phyloP scores from a whole-genome alignment of 2,113 vertebrate species.

The Salvelinus fontinalis region DNA sequence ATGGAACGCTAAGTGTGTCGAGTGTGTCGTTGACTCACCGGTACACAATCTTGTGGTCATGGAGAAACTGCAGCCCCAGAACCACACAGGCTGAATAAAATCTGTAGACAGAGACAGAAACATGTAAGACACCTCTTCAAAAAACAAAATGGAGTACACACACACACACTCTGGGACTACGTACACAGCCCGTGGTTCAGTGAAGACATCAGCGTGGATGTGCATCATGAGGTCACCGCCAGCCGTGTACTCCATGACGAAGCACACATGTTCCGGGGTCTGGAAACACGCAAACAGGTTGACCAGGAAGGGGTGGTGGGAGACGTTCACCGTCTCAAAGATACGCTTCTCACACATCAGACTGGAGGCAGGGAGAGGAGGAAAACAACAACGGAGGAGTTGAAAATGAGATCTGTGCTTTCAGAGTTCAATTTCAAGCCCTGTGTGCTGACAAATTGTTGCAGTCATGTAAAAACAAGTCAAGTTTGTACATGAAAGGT shows the following conservation, averaged over 20 bases:
- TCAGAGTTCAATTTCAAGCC: neutral
- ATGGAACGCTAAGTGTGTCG: neutral
- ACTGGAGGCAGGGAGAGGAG: constrained; percentile 66
- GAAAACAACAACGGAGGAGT: neutral
- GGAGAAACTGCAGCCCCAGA: constrained; percentile 96
- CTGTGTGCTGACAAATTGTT: too few species aligned
- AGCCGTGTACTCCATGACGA: constrained; percentile 99
- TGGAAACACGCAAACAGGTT: constrained; percentile 99
- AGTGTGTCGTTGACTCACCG: constrained; percentile 76
- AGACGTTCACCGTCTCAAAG: constrained; percentile 95
- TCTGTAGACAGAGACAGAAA: constrained; percentile 60
- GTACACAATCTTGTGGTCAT: constrained; percentile 97
- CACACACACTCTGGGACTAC: constrained; percentile 49
- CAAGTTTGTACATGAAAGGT: neutral
- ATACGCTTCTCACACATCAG: constrained; percentile 99
- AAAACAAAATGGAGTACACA: constrained; percentile 2
- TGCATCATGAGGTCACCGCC: constrained; percentile 99
- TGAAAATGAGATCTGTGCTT: neutral
- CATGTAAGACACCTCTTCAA: constrained; percentile 12
- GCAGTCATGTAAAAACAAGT: neutral
- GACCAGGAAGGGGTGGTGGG: constrained; percentile 97
- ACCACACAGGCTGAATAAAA: constrained; percentile 98
- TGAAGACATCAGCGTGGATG: constrained; percentile 97
- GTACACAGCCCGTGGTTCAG: constrained; percentile 91
- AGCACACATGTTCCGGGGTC: constrained; percentile 96